These are phyloP conservation scores for Epiblema foenella DNA, from an alignment of 2,888 invertebrate genomes.

Conservation along the genomic window DNA sequence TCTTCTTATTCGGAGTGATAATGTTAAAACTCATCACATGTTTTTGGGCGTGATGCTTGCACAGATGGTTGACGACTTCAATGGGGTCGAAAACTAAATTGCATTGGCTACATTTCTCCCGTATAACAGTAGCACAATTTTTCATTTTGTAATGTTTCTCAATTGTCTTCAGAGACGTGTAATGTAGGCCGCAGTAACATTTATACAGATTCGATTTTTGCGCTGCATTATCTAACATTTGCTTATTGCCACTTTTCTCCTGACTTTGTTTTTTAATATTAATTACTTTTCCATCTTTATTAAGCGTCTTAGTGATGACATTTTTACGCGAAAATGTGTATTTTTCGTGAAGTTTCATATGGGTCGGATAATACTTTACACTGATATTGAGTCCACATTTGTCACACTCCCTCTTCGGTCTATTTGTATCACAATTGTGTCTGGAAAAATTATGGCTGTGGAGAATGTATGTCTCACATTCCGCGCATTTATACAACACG, in stretches of 20 bases:
- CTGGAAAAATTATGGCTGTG: not conserved
- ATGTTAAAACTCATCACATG: conserved; percentile 12
- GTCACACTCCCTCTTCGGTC: not conserved
- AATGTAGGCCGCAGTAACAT: conserved; percentile 60
- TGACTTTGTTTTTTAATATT: conserved; percentile 19
- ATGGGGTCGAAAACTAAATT: conserved; percentile 55
- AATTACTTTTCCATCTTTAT: conserved; percentile 11
- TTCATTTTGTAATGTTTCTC: conserved; percentile 53
- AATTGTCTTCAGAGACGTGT: conserved; percentile 50
- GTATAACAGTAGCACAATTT: conserved; percentile 43
- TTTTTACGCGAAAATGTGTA: conserved; percentile 14
- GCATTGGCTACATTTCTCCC: conserved; percentile 60
- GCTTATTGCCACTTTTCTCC: not conserved
- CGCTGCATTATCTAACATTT: not conserved
- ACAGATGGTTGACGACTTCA: conserved; percentile 55
- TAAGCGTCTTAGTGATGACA: conserved; percentile 23
- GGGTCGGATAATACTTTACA: not conserved
- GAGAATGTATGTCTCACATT: not conserved
- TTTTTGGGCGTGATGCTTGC: conserved; percentile 54
- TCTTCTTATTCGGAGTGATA: conserved; percentile 29
- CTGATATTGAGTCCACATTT: not conserved
- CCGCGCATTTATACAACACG: conserved; percentile 29
- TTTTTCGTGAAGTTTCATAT: not conserved
- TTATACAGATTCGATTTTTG: conserved; percentile 49
- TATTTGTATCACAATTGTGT: conserved; percentile 29